Conservation (phyloP, 1,140 invertebrate genomes). For the Anoplolepis gracilipes region DNA sequence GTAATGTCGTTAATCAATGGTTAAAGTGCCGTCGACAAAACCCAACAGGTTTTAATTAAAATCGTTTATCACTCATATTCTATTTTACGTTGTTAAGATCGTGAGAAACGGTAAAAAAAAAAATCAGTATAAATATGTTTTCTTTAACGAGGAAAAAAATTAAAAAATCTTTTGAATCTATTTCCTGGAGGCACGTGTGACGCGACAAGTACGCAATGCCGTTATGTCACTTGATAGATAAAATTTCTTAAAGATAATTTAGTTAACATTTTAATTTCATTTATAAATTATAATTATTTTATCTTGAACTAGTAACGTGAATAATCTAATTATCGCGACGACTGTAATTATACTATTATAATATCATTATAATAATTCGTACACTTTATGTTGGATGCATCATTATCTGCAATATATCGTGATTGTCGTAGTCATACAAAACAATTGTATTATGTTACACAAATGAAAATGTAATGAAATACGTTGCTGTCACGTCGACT, state of each 20-base stretch:
- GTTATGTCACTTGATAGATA: conserved; percentile 7
- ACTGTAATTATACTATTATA: conserved; percentile 49
- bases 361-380: conserved; percentile 30
- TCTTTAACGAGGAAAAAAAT: neutral
- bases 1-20: conserved; percentile 39
- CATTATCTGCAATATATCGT: conserved; percentile 22
- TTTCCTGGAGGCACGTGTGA: neutral
- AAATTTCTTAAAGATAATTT: neutral
- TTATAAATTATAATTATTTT: neutral
- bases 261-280: conserved; percentile 16
- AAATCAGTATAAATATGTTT: neutral
- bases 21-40: conserved; percentile 64
- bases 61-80: conserved; percentile 2
- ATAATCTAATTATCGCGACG: neutral
- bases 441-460: conserved; percentile 30
- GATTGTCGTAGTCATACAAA: conserved; percentile 31
- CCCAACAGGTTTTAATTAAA: conserved; percentile 73
- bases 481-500: neutral
- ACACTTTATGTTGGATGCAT: neutral
- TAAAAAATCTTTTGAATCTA: conserved; percentile 13
- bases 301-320: neutral
- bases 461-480: conserved; percentile 45
- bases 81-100: conserved; percentile 56
- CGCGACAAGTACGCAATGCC: neutral
- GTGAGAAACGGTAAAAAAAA: conserved; percentile 22